phyloP scores from a whole-genome alignment of 1,140 invertebrate species.

The Bathynomus jamesi region DNA sequence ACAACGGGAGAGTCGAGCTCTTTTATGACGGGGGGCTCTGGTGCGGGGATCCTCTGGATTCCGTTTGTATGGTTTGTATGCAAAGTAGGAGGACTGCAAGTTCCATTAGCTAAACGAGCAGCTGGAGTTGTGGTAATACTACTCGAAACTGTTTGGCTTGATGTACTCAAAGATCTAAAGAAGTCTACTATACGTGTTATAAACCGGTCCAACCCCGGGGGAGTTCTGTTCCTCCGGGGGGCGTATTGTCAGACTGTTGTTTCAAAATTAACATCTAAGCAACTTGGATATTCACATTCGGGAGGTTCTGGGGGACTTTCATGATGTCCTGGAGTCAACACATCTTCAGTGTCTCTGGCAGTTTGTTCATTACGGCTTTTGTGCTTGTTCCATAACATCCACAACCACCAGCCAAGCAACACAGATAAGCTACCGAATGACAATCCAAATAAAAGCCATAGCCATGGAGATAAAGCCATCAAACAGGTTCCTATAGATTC shows the following conservation, averaged over 20 bases:
- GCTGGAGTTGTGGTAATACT: conserved; percentile 9
- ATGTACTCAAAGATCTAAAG: conserved; percentile 25
- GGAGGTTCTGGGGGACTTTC: conserved; percentile 33
- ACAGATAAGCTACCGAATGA: conserved; percentile 31
- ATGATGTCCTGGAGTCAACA: conserved; percentile 30
- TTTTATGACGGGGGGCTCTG: conserved; percentile 3
- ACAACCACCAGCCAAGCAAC: conserved; percentile 30
- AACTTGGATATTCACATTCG: conserved; percentile 32
- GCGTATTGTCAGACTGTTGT: conserved; percentile 38
- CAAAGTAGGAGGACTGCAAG: conserved; percentile 14
- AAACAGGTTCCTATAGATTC: conserved; percentile 33
- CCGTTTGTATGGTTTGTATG: conserved; percentile 11
- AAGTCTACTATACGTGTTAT: conserved; percentile 26
- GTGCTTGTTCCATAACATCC: conserved; percentile 28
- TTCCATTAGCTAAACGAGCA: conserved; percentile 12
- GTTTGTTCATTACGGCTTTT: conserved; percentile 9
- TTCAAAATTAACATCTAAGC: conserved; percentile 35
- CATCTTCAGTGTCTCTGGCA: conserved; percentile 21
- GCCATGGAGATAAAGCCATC: conserved; percentile 35
- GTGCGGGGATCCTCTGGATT: neutral
- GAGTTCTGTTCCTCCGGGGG: conserved; percentile 28
- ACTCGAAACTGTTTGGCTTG: neutral
- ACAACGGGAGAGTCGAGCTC: conserved; percentile 9
- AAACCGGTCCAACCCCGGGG: conserved; percentile 31
- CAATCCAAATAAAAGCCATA: conserved; percentile 33